Base-by-base conservation (phyloP, 2,113 vertebrate genomes). In the Romanogobio albipinnatus region DNA sequence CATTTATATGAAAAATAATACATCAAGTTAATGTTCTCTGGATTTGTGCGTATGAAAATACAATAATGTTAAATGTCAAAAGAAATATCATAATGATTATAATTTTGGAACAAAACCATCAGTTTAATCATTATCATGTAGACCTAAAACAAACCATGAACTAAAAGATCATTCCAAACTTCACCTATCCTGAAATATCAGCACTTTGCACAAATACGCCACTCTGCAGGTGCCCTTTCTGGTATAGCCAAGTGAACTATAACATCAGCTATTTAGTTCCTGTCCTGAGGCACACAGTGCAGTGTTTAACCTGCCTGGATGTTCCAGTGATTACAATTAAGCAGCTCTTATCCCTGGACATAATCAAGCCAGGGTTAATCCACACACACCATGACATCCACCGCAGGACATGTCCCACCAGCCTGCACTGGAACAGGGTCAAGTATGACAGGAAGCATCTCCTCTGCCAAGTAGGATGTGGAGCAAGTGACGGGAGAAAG, bases 251-350 rank as follows among this genome's bases (percentile, higher is more conserved):
- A n/a, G 68, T 74, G 2, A 84, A 62, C 39, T n/a, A 6, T 39
- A 62, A 1, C 4, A 64, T 84, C 29, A 47, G 43, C 36, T 43
- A 61, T 74, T 59, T 75, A 24, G 19, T 61, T 62, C 53, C 39
- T 51, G 53, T 75, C 39, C 82, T 43, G 17, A 75, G 26, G 51
- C 82, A 58, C 74, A 45, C 3, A 61, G 11, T 43, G 39, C 29
- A 33, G 80, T 85, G 83, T 90, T 89, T 87, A 87, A 49, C 19
- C 86, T 86, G 83, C 33, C 86, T 89, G 85, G 86, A 86, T 87
- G 88, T 87, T 90, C 87, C 87, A 92, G 90, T 89, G 91, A 93
- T 93, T 92, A 94, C 89, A 93, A 93, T 93, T 93, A 94, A 94
- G 93, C 91, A 89, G 90, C 92, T 93, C 91, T 94, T 92, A 92